phyloP scores from a whole-genome alignment of 2,888 invertebrate species.

The Phymatocera aterrima region DNA sequence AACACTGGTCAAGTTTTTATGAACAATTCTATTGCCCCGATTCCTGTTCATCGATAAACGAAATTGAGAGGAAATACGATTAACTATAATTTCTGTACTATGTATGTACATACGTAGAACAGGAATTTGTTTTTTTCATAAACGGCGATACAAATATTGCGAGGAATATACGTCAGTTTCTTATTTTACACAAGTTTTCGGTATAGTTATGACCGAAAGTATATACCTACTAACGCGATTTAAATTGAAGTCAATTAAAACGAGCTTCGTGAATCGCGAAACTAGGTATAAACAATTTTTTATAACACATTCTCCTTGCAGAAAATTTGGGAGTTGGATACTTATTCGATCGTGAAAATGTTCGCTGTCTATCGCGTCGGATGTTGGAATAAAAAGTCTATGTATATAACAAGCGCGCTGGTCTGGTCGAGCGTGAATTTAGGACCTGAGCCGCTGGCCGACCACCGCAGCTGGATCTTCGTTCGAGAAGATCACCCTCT shows the following conservation, averaged over 20 bases:
- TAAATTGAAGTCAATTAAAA: neutral
- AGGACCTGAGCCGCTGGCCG: too few relatives aligned
- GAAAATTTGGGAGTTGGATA: neutral
- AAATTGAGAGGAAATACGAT: too few relatives aligned
- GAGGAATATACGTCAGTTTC: conserved; percentile 23
- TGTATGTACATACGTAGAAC: neutral
- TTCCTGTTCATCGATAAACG: too few relatives aligned
- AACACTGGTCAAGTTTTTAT: conserved; percentile 8
- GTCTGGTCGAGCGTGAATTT: conserved; percentile 33
- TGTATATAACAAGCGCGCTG: conserved; percentile 20
- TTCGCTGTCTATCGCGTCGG: conserved; percentile 16
- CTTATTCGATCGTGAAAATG: conserved; percentile 13
- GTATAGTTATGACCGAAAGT: neutral
- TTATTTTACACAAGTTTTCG: neutral
- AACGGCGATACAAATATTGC: conserved; percentile 27
- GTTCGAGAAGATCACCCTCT: neutral
- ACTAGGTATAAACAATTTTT: too few relatives aligned
- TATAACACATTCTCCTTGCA: neutral
- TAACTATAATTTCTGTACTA: neutral
- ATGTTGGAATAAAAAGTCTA: neutral
- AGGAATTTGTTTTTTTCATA: too few relatives aligned
- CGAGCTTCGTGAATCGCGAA: too few relatives aligned
- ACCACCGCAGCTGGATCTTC: conserved; percentile 25
- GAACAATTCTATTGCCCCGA: neutral
- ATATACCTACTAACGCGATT: neutral